Percentiles rank a stretch among this genome's conserved stretches.
Evolutionary conservation across 2,113 vertebrate genomes (phyloP).

Genomic region (Pardalotus punctatus): DNA sequence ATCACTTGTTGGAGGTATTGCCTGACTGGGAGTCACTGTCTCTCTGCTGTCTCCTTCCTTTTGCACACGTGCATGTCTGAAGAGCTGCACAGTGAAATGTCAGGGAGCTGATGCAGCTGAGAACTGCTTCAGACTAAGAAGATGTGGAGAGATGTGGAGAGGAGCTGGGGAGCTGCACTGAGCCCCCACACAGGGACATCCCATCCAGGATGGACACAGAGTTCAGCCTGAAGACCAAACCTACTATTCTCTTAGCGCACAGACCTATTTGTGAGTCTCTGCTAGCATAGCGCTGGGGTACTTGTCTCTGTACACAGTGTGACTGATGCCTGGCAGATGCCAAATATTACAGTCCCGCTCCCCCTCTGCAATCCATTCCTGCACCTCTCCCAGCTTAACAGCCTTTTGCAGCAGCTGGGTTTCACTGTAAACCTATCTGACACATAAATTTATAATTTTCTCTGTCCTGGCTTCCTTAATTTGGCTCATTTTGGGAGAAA

Average conservation of each 20-base stretch:
- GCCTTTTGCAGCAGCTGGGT: neutral
- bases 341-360: neutral
- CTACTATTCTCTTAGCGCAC: fast-evolving
- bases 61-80: fast-evolving
- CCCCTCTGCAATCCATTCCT: neutral
- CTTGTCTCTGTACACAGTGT: fast-evolving
- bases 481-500: neutral
- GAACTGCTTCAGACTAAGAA: neutral
- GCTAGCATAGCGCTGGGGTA: neutral
- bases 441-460: neutral
- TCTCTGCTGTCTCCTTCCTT: neutral
- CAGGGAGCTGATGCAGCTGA: neutral
- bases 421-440: neutral
- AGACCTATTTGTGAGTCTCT: fast-evolving
- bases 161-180: neutral
- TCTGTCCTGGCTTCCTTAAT: neutral
- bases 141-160: neutral
- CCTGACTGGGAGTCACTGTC: neutral
- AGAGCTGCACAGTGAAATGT: neutral
- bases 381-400: neutral
- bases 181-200: neutral
- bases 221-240: neutral
- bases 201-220: fast-evolving
- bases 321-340: neutral
- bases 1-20: neutral